Conservation (phyloP, 2,113 vertebrate species). For the Paralichthys olivaceus region DNA sequence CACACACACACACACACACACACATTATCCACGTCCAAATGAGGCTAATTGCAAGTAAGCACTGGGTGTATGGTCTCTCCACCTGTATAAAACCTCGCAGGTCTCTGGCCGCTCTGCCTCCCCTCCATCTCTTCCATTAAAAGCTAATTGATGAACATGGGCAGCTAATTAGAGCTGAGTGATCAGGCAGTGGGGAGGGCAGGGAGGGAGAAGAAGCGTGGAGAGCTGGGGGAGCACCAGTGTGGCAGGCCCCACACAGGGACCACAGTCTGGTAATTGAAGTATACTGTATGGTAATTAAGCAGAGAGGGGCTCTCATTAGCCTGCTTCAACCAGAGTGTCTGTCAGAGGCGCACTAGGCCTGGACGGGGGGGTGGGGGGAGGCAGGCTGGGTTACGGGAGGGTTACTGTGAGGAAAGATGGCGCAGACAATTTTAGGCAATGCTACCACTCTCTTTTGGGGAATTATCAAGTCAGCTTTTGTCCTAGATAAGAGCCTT, state of each 20-base stretch:
- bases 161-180: slow-evolving; percentile 77
- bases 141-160: slow-evolving; percentile 82
- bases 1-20: slow-evolving; percentile 22
- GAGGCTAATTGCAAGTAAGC: slow-evolving; percentile 73
- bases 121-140: slow-evolving; percentile 74
- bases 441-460: slow-evolving; percentile 64
- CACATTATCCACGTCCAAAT: slow-evolving; percentile 57
- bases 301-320: slow-evolving; percentile 74
- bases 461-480: slow-evolving; percentile 76
- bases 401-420: slow-evolving; percentile 28
- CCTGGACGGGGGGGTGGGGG: slow-evolving; percentile 24
- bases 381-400: background rate
- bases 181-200: slow-evolving; percentile 68
- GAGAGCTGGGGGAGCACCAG: slow-evolving; percentile 64
- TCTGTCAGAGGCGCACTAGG: slow-evolving; percentile 49
- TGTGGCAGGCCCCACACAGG: slow-evolving; percentile 70
- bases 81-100: slow-evolving; percentile 69
- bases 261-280: slow-evolving; percentile 78
- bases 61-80: slow-evolving; percentile 60
- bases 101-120: slow-evolving; percentile 60
- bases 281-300: slow-evolving; percentile 79
- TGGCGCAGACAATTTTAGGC: slow-evolving; percentile 54
- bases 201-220: slow-evolving; percentile 39
- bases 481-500: slow-evolving; percentile 76
- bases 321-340: slow-evolving; percentile 67